Percentiles rank a stretch among this genome's conserved stretches.
phyloP scores from a whole-genome alignment of 2,113 vertebrate species.

The Calidris pygmaea region DNA sequence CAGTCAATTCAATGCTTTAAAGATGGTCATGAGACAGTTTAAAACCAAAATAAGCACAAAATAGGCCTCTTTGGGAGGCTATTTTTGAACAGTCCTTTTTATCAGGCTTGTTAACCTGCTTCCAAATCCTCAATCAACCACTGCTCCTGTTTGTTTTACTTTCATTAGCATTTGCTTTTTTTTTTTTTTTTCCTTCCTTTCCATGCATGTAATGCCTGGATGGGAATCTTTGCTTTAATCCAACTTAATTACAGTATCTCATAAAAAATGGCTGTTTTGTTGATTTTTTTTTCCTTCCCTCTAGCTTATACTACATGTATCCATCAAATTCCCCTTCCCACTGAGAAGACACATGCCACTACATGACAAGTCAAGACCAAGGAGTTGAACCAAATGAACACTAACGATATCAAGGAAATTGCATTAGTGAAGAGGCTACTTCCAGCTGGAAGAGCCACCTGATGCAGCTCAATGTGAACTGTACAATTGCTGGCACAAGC shows the following conservation, averaged over 20 bases:
- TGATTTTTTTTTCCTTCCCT: background rate
- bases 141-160: background rate
- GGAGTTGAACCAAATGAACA: background rate
- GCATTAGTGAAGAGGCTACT: background rate
- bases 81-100: background rate
- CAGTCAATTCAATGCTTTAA: background rate
- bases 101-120: background rate
- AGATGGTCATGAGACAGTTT: background rate
- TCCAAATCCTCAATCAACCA: background rate
- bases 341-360: no score
- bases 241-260: background rate
- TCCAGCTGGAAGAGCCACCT: background rate
- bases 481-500: background rate
- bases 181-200: background rate
- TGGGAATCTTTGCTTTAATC: background rate
- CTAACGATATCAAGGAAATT: background rate
- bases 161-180: background rate
- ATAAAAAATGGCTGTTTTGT: background rate
- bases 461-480: background rate
- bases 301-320: background rate
- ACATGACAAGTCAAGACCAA: background rate
- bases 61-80: background rate
- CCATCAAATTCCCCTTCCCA: background rate
- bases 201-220: fast-evolving
- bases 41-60: background rate